Conservation (phyloP, 2,888 invertebrate genomes). For the Tetranychus piercei region DNA sequence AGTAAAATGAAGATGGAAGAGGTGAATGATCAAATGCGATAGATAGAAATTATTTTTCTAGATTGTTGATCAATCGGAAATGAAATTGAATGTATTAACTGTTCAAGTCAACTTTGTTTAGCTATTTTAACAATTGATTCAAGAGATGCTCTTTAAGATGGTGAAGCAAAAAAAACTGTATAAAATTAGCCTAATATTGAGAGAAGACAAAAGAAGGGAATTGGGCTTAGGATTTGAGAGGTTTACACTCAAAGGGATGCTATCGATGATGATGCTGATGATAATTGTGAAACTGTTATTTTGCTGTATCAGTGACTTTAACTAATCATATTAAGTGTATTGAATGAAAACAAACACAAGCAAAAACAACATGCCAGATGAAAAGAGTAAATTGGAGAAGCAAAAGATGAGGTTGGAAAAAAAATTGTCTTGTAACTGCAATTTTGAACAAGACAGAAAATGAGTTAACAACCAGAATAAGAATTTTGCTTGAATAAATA, state of each 20-base stretch:
- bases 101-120: neutral
- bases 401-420: neutral
- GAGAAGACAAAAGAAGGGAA: neutral
- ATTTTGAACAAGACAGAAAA: too few relatives aligned
- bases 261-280: neutral
- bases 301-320: neutral
- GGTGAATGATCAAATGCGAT: neutral
- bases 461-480: too few relatives aligned
- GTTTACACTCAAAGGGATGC: neutral
- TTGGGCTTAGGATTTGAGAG: neutral
- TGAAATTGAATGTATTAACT: neutral
- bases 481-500: too few relatives aligned
- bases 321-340: neutral
- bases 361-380: neutral
- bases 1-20: neutral
- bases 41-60: too few relatives aligned
- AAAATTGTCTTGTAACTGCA: too few relatives aligned
- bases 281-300: neutral
- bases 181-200: neutral
- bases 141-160: too few relatives aligned
- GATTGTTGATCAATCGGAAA: neutral
- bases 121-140: neutral
- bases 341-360: neutral
- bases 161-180: neutral
- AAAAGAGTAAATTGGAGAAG: neutral